These are phyloP conservation scores for Cosmia pyralina DNA, from an alignment of 2,888 invertebrate species.

Conservation along the genomic window DNA sequence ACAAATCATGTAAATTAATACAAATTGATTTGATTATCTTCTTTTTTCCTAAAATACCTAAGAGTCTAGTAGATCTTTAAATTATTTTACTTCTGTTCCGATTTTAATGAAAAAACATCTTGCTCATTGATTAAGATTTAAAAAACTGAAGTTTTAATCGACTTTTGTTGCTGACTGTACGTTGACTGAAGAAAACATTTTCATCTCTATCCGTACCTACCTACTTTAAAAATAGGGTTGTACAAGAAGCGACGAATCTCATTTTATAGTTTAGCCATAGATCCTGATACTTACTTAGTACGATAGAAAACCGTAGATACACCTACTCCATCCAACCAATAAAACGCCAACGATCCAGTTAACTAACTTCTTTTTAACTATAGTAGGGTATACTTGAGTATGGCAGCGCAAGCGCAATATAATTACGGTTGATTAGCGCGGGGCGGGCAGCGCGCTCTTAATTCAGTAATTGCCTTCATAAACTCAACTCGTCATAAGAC, in stretches of 20 bases:
- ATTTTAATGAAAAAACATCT: too few species aligned
- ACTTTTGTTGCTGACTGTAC: too few species aligned
- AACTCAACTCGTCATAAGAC: constrained; percentile 61
- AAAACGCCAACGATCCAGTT: background rate
- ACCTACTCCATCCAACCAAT: background rate
- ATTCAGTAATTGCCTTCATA: constrained; percentile 82
- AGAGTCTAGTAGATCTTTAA: too few species aligned
- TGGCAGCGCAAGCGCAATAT: constrained; percentile 81
- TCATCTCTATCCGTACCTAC: too few species aligned
- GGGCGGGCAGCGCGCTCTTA: constrained; percentile 77
- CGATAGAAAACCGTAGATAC: background rate
- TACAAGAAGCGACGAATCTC: background rate
- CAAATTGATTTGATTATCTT: too few species aligned
- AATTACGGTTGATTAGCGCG: constrained; percentile 84
- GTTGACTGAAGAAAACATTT: background rate
- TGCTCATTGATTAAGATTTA: too few species aligned
- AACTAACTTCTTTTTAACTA: constrained; percentile 18
- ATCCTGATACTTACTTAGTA: background rate
- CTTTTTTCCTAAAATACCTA: too few species aligned
- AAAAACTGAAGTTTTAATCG: too few species aligned
- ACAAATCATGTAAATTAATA: too few species aligned
- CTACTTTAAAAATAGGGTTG: background rate
- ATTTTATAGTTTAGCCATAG: background rate
- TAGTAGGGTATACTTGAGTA: constrained; percentile 21
- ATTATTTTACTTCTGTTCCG: too few species aligned